Base-by-base conservation (phyloP, 2,113 vertebrate genomes). In the Setophaga petechia region DNA sequence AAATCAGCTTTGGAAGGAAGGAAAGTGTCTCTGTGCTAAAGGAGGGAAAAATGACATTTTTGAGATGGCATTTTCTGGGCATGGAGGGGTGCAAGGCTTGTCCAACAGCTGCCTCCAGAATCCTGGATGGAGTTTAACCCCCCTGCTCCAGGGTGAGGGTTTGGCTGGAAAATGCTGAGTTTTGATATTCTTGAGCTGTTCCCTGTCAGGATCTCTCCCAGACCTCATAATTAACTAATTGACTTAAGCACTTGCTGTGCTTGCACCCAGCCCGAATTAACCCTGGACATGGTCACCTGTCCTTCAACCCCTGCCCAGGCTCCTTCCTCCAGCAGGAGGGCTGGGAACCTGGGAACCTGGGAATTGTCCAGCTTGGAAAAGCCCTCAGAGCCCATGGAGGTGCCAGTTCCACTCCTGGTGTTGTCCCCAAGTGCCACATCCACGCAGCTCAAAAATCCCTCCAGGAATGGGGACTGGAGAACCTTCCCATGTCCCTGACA, bases 41-140 rank as follows among this genome's bases (percentile, higher is more conserved):
- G 10, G 10, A 31, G 7, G 35, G 0, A 2, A 10, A 44, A 43
- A 31, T 1, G 4, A 4, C 4, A 1, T 49, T 31, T 10, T 10
- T 25, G 69, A 31, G 55, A 1, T 3, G 25, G 58, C 11, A 14
- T 43, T 55, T 51, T 55, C 10, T 0, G 2, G 74, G 33, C 25
- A n/a, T 0, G 1, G 28, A 44, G 47, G 43, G 23, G 33, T 11
- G 11, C 16, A 12, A 20, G 11, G 46, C 2, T 4, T 39, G 39
- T 12, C 74, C 57, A 35, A 2, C 7, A 49, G 35, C 35, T 47
- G 27, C 5, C 6, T 10, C 31, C 67, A 33, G 27, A 35, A 51
- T 6, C 52, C 52, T 5, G 43, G 18, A 3, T 3, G 12, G 49
- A 39, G 7, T 12, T n/a, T 12, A 71, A 28, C 23, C 23, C 57